Evolutionary conservation across 2,797 vertebrate species (phyloP).

Genomic region (Paramormyrops hopkinsi): DNA sequence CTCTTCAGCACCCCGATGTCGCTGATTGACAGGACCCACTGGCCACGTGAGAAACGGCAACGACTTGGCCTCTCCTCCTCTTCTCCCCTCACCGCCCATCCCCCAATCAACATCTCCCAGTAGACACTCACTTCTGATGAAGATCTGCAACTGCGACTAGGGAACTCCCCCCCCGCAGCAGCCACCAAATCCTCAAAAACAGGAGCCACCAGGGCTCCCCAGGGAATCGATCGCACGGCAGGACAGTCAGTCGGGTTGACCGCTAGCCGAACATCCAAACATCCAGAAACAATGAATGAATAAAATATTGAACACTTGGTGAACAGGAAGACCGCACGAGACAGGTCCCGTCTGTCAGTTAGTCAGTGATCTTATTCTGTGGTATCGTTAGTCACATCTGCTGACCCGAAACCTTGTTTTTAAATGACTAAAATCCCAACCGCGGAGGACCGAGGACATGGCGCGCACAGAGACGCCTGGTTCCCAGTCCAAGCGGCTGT

Average conservation of each 20-base stretch:
- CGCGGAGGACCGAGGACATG: neutral
- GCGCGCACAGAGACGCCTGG: neutral
- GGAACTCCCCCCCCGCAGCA: neutral
- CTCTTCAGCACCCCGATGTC: neutral
- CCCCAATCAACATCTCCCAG: neutral
- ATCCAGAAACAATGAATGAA: neutral
- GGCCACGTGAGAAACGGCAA: neutral
- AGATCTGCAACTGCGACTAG: neutral
- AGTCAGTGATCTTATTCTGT: neutral
- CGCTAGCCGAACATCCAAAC: neutral
- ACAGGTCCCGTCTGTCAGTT: slow-evolving; percentile 40
- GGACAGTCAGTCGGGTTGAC: neutral
- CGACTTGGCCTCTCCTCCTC: neutral
- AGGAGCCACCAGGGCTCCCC: neutral
- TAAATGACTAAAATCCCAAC: slow-evolving; percentile 8
- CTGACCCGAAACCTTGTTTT: slow-evolving; percentile 18
- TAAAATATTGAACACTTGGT: neutral
- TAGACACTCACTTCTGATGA: neutral
- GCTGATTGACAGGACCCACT: neutral
- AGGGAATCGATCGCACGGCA: neutral
- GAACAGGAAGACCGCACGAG: slow-evolving; percentile 30
- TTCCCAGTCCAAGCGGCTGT: slow-evolving; percentile 32
- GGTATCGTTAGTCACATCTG: slow-evolving; percentile 2
- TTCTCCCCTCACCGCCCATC: neutral
- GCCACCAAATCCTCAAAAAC: neutral